Evolutionary conservation across 2,113 vertebrate genomes (phyloP), one percentile per base, ranked within the genome.

Genomic region (Tychaedon coryphoeus): DNA sequence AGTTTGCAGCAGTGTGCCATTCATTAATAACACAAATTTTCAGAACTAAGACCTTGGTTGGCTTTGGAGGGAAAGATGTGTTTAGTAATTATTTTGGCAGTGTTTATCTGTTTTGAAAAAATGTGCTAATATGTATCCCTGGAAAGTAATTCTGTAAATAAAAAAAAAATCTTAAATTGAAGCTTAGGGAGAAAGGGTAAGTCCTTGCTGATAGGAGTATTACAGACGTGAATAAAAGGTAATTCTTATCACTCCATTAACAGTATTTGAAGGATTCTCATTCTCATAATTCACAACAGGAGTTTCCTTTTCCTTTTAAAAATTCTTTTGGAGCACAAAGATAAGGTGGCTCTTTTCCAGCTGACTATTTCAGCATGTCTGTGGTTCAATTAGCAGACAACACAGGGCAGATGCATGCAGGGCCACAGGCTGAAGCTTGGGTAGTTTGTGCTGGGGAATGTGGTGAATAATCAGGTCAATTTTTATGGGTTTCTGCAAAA

Each of bases 1-100:
- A 95, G 78, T 96, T 97, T 97, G 95, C 94, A 95, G 90, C 67
- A 73, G 54, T 89, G 51, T 95, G 83, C 85, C 88, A 62, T 96
- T 97, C 97, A 97, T 97, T 97, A 97, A 96, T 95, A 96, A 83
- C 11, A 4, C 36, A 42, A 79, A 61, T 97, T 97, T 96, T 93
- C 70, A 87, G 77, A 91, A 87, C 38, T 47, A 60, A 92, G 74
- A 71, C 81, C 69, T 86, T 56, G 40, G 33, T 81, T 96, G 89
- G 77, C 72, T 93, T 45, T 92, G 53, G 43, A 90, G 73, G 90
- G 62, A 96, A 96, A 96, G 91, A 95, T 86, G 86, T 83, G 87
- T 97, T 97, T 95, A 96, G 88, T 97, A 96, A 98, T 98, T 96
- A 95, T 87, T 88, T 91, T 88, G 84, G 88, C 92, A 95, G 50